These are phyloP conservation scores for Torymus tubicola DNA, from an alignment of 2,888 invertebrate genomes.

Conservation along the genomic window DNA sequence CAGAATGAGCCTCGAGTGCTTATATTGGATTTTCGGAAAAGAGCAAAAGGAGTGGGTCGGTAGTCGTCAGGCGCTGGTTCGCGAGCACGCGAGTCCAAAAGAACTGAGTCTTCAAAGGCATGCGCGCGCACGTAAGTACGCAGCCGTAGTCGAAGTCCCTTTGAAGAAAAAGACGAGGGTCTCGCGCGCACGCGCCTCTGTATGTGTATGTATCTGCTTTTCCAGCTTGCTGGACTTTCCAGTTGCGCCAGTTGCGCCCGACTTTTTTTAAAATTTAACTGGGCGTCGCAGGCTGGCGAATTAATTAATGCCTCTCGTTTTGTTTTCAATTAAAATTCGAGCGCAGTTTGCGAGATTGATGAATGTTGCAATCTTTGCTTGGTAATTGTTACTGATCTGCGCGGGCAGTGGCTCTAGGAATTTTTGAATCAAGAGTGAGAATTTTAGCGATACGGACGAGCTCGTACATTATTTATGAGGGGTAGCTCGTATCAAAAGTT, in stretches of 20 bases:
- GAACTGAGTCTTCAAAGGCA: slow-evolving; percentile 28
- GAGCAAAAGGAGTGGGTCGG: background rate
- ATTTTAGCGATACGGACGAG: too few relatives aligned
- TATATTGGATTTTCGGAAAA: slow-evolving; percentile 19
- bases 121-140: background rate
- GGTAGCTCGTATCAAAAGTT: too few relatives aligned
- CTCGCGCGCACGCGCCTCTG: background rate
- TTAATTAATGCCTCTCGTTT: slow-evolving; percentile 26
- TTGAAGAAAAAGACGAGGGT: slow-evolving; percentile 19
- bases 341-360: background rate
- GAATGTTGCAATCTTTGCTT: background rate
- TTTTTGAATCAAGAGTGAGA: too few relatives aligned
- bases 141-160: background rate
- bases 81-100: background rate
- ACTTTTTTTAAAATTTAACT: slow-evolving; percentile 27
- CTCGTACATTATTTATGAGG: too few relatives aligned
- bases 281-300: background rate
- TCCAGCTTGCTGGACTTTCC: slow-evolving; percentile 21
- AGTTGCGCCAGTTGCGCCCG: background rate
- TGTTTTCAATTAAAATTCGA: slow-evolving; percentile 35
- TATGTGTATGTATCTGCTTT: background rate
- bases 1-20: background rate
- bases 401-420: too few relatives aligned
- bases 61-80: background rate
- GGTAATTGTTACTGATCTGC: background rate